These are phyloP conservation scores for Diabrotica virgifera DNA, from an alignment of 1,140 invertebrate genomes.

Conservation along the genomic window DNA sequence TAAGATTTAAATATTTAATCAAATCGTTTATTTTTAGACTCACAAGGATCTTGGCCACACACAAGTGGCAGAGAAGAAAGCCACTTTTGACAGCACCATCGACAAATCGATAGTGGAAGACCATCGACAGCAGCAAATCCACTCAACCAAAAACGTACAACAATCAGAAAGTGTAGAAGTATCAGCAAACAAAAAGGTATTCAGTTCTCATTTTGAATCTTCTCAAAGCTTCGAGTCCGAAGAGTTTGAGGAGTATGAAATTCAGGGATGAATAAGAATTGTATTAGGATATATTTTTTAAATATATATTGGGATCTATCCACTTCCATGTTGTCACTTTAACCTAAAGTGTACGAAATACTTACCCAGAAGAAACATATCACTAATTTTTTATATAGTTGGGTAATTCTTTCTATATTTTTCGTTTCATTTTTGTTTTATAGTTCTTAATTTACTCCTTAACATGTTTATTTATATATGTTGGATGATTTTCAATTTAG, in stretches of 20 bases:
- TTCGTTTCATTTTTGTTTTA: neutral
- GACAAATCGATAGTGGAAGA: conserved; percentile 42
- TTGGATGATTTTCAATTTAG: too few relatives aligned
- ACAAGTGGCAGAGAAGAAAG: conserved; percentile 41
- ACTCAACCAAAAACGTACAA: conserved; percentile 36
- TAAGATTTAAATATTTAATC: too few relatives aligned
- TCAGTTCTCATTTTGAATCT: conserved; percentile 36
- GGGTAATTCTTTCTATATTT: neutral
- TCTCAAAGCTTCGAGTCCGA: conserved; percentile 45
- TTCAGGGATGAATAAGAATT: conserved; percentile 31
- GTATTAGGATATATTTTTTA: neutral
- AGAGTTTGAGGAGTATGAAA: conserved; percentile 45
- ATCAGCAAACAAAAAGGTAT: conserved; percentile 40
- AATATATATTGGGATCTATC: neutral
- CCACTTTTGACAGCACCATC: conserved; percentile 40
- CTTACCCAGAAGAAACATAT: neutral
- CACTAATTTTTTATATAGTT: neutral
- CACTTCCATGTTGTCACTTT: neutral
- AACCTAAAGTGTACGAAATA: neutral
- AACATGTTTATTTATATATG: too few relatives aligned
- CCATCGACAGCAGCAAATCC: conserved; percentile 31
- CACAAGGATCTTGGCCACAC: conserved; percentile 41
- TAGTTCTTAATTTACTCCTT: too few relatives aligned
- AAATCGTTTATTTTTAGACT: conserved; percentile 29
- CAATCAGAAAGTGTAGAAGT: conserved; percentile 38